Percentiles rank a stretch among this genome's conserved stretches.
These are phyloP conservation scores for Heliconius sara DNA, from an alignment of 2,888 invertebrate genomes.

Conservation along the genomic window DNA sequence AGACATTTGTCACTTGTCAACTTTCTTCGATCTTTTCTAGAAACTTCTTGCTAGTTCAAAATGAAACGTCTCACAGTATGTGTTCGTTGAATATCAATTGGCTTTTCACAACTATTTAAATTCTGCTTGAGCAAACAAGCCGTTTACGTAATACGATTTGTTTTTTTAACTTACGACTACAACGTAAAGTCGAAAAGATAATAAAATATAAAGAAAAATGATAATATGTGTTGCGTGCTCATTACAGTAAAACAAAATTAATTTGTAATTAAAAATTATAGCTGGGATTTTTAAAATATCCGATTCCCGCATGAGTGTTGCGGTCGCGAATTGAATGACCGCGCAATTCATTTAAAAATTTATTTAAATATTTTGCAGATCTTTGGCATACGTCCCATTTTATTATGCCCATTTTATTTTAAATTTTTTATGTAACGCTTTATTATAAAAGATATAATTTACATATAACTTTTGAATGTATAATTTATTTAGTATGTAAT, in stretches of 20 bases:
- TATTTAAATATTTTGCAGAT: conserved; percentile 26
- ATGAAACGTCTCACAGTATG: conserved; percentile 32
- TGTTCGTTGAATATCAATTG: conserved; percentile 45
- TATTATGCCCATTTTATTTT: conserved; percentile 15
- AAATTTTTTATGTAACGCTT: conserved; percentile 2
- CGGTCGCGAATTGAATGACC: conserved; percentile 33
- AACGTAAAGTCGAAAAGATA: not conserved
- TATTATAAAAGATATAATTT: not conserved
- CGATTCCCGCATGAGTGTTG: conserved; percentile 28
- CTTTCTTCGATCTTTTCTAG: conserved; percentile 42
- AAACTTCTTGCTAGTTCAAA: conserved; percentile 35
- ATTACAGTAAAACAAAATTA: conserved; percentile 21
- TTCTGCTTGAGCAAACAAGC: conserved; percentile 36
- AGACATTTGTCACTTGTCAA: conserved; percentile 40
- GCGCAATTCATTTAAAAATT: conserved; percentile 37
- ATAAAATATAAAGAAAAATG: not conserved
- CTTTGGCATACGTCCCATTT: conserved; percentile 21
- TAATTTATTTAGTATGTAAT: too few relatives aligned
- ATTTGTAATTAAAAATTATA: conserved; percentile 29
- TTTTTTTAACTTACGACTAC: not conserved
- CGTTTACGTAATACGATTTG: conserved; percentile 35
- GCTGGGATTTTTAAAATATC: conserved; percentile 26
- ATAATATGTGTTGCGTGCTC: not conserved
- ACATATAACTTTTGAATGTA: too few relatives aligned
- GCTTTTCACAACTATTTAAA: conserved; percentile 43